Evolutionary conservation across 2,113 vertebrate genomes (phyloP), one percentile per base, ranked within the genome.

Genomic region (Nasalis larvatus): DNA sequence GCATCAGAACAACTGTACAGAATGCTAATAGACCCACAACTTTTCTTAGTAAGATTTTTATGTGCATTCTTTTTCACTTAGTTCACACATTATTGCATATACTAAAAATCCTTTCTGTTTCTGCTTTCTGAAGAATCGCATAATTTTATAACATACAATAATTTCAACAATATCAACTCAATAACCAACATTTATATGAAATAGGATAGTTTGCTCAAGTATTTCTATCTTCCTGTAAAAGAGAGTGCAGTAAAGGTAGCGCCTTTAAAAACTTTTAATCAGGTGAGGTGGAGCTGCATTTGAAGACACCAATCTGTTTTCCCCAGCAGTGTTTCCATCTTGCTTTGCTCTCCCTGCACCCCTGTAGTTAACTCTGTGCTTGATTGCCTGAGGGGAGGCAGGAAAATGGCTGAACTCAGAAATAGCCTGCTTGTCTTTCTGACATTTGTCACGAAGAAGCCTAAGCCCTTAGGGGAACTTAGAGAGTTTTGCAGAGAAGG

Each of bases 11-110:
- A 94, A 95, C 83, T 97, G 93, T 93, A 89, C 66, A 49, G 85
- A 97, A 91, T 82, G 58, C 78, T 83, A 66, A 86, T 78, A 93
- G 82, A 69, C 32, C 14, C 17, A 74, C n/a, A 81, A 35, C 25
- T 94, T 95, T 95, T 97, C 93, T 86, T 60, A 74, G 56, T 58
- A 87, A 83, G 58, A 91, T 63, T 90, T 96, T 91, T 80, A 97
- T 92, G 89, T 40, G 84, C 49, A 81, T 96, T 86, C n/a, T 95
- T 94, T 85, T 89, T 78, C n/a, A 68, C 66, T 82, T 91, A 20
- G 63, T 94, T 97, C 86, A 86, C 60, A 96, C 60, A 71, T 82
- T 92, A 90, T 86, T 92, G 56, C 87, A 91, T 78, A 63, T 8
- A 52, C 78, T 95, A 69, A 91, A 81, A 96, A 88, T 56, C 77